Evolutionary conservation across 2,797 vertebrate species (phyloP).

Genomic region (Gephyroberyx darwinii): DNA sequence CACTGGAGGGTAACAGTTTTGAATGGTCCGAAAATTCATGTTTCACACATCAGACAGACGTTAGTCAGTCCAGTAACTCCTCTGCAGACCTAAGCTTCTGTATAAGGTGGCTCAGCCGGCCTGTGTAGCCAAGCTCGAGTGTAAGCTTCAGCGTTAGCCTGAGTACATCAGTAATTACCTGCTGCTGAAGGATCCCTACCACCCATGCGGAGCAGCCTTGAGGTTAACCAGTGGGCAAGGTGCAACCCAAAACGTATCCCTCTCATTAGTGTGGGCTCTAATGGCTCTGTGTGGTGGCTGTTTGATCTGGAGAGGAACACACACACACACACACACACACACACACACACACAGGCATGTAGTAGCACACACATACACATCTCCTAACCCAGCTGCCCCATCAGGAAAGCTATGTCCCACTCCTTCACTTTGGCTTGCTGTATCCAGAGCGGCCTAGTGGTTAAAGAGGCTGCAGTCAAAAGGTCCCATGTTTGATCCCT

Average conservation of each 20-base stretch:
- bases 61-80: conserved; percentile 21
- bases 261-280: conserved; percentile 49
- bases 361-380: conserved; percentile 44
- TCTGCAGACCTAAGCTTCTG: conserved; percentile 33
- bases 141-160: conserved; percentile 55
- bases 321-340: conserved; percentile 42
- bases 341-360: conserved; percentile 35
- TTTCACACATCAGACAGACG: not conserved
- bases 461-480: not conserved
- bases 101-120: conserved; percentile 45
- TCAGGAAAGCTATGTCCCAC: not conserved
- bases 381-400: conserved; percentile 17
- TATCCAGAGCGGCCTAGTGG: conserved; percentile 17
- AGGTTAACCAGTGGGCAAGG: conserved; percentile 46
- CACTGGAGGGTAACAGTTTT: conserved; percentile 22
- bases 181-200: conserved; percentile 70
- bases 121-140: conserved; percentile 43
- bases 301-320: not conserved
- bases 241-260: conserved; percentile 45
- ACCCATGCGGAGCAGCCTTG: conserved; percentile 53
- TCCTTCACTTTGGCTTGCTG: not conserved
- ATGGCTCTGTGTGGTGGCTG: conserved; percentile 39
- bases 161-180: conserved; percentile 63
- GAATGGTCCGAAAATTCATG: no score
- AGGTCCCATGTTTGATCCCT: conserved; percentile 1